Evolutionary conservation across 2,888 invertebrate species (phyloP).

Genomic region (Crioceris asparagi): DNA sequence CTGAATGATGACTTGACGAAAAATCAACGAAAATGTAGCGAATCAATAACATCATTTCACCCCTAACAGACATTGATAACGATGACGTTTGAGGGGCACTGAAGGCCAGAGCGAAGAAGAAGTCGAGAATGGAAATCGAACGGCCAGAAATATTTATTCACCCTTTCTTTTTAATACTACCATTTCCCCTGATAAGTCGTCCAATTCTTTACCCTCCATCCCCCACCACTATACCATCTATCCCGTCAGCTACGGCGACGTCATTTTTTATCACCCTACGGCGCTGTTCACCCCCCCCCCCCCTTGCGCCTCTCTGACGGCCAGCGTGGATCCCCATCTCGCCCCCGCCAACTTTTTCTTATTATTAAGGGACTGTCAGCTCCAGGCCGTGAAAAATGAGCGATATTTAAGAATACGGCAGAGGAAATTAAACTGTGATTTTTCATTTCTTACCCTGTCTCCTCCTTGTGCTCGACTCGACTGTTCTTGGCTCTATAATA

Average conservation of each 20-base stretch:
- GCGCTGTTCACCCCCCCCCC: too few relatives aligned
- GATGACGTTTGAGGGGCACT: too few relatives aligned
- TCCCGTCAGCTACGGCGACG: too few relatives aligned
- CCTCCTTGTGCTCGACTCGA: background rate
- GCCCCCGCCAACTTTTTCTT: conserved; percentile 19
- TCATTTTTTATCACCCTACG: too few relatives aligned
- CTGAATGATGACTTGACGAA: too few relatives aligned
- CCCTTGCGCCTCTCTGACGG: too few relatives aligned
- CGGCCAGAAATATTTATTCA: conserved; percentile 25
- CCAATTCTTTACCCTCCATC: conserved; percentile 1
- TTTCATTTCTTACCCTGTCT: conserved; percentile 23
- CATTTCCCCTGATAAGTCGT: conserved; percentile 25
- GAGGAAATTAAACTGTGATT: conserved; percentile 29
- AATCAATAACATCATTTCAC: too few relatives aligned
- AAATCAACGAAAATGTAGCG: too few relatives aligned
- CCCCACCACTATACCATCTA: too few relatives aligned
- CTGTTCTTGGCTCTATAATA: too few relatives aligned
- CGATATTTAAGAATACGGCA: conserved; percentile 29
- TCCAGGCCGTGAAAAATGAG: conserved; percentile 31
- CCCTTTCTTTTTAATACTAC: conserved; percentile 27
- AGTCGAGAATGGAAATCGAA: conserved; percentile 21
- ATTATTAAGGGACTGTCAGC: conserved; percentile 28
- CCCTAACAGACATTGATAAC: too few relatives aligned
- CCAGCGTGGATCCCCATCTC: conserved; percentile 7
- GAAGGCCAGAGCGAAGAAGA: too few relatives aligned